These are phyloP conservation scores for Rhinophrynus dorsalis DNA, from an alignment of 2,797 vertebrate genomes.

Conservation along the genomic window DNA sequence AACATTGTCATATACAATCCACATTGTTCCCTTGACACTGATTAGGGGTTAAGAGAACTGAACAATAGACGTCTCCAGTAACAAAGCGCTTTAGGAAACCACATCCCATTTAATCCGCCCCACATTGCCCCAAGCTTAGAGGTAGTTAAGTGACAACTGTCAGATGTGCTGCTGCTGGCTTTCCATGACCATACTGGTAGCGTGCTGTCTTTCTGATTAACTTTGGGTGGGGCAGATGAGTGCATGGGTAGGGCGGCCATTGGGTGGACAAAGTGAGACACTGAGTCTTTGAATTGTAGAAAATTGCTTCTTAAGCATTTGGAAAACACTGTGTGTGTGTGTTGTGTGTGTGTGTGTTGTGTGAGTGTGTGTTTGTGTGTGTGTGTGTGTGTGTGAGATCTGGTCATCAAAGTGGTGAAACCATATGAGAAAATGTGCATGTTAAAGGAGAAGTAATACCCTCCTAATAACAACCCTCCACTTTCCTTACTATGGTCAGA, in stretches of 20 bases:
- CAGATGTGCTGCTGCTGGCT: conserved; percentile 27
- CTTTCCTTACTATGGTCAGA: too few species aligned
- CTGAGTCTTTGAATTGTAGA: conserved; percentile 1
- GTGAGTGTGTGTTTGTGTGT: too few species aligned
- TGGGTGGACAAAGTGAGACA: conserved; percentile 19
- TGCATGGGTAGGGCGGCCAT: background rate
- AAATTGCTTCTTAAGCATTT: conserved; percentile 18
- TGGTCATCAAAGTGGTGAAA: too few species aligned
- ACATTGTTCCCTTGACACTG: background rate
- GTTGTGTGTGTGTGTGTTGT: too few species aligned
- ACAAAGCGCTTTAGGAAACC: background rate
- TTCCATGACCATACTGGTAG: background rate
- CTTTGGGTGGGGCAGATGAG: conserved; percentile 21
- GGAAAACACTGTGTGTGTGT: too few species aligned
- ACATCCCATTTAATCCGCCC: background rate
- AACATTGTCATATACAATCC: background rate
- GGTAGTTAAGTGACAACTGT: conserved; percentile 20
- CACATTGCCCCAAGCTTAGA: background rate
- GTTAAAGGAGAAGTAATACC: too few species aligned
- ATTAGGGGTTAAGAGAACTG: background rate
- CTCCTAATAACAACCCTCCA: too few species aligned
- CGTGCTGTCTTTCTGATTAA: conserved; percentile 8
- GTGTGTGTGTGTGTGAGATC: too few species aligned
- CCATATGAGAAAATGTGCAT: too few species aligned
- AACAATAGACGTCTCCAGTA: background rate